Percentiles rank a stretch among this genome's conserved stretches.
These are phyloP conservation scores for Heliothis peltigera DNA, from an alignment of 2,888 invertebrate species.

Conservation along the genomic window DNA sequence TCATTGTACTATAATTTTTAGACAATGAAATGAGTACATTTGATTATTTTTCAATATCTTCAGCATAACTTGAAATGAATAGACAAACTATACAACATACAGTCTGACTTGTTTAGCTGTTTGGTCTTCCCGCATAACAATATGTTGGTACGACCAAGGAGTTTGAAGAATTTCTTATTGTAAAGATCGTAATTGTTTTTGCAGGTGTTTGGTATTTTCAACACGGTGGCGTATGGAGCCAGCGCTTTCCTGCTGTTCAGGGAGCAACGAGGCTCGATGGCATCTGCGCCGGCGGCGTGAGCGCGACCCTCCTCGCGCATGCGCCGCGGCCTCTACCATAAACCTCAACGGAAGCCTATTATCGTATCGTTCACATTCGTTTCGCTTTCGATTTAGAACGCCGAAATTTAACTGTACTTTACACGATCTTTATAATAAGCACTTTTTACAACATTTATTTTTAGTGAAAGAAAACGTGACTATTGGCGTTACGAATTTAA, in stretches of 20 bases:
- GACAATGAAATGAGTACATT: too few species aligned
- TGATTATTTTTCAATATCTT: too few species aligned
- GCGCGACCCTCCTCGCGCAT: constrained; percentile 50
- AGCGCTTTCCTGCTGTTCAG: constrained; percentile 93
- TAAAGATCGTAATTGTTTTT: constrained; percentile 62
- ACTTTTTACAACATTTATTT: constrained; percentile 35
- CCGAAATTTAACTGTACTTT: constrained; percentile 47
- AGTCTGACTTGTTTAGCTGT: too few species aligned
- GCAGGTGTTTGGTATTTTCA: constrained; percentile 95
- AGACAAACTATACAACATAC: too few species aligned
- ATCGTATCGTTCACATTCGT: constrained; percentile 64
- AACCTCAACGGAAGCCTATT: constrained; percentile 61
- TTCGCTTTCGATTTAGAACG: constrained; percentile 65
- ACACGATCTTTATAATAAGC: constrained; percentile 52
- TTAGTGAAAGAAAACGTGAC: background rate
- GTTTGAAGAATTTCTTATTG: background rate
- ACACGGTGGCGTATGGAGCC: constrained; percentile 94
- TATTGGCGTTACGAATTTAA: constrained; percentile 8
- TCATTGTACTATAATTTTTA: background rate
- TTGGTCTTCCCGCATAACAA: too few species aligned
- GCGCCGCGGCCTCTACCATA: constrained; percentile 52
- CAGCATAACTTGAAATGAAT: too few species aligned
- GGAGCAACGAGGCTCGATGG: constrained; percentile 91
- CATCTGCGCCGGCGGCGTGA: constrained; percentile 66
- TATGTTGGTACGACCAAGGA: too few species aligned